These are phyloP conservation scores for Takifugu ocellatus DNA, from an alignment of 2,797 vertebrate species.

Conservation along the genomic window DNA sequence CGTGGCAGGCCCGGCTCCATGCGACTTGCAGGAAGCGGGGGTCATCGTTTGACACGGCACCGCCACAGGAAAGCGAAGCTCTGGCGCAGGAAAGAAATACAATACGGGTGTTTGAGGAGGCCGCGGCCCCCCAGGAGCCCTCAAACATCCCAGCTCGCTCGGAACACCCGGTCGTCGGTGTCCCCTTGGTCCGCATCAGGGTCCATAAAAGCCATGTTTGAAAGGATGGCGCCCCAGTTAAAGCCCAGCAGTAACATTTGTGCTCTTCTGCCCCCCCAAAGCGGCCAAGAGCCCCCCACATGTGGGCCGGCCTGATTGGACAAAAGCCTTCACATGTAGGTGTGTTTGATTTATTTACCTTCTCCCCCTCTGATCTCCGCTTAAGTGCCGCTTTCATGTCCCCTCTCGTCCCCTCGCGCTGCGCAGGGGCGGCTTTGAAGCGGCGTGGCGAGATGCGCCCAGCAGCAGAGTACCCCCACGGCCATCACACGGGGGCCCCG, in stretches of 20 bases:
- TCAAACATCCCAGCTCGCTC: conserved; percentile 62
- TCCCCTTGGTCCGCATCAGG: conserved; percentile 55
- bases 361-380: conserved; percentile 58
- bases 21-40: conserved; percentile 85
- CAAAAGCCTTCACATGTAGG: conserved; percentile 46
- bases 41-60: conserved; percentile 83
- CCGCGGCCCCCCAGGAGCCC: conserved; percentile 63
- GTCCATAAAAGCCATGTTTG: conserved; percentile 43
- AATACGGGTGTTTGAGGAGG: conserved; percentile 79
- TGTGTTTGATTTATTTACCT: conserved; percentile 66
- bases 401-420: conserved; percentile 49
- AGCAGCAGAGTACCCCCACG: conserved; percentile 27
- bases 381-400: conserved; percentile 74
- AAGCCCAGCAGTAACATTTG: not conserved
- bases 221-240: conserved; percentile 12
- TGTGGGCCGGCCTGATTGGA: conserved; percentile 60
- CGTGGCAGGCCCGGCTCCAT: conserved; percentile 82
- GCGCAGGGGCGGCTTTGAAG: conserved; percentile 67
- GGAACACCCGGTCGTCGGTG: conserved; percentile 57
- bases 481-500: conserved; percentile 2
- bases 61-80: conserved; percentile 82
- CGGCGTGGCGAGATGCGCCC: conserved; percentile 65
- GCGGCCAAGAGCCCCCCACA: conserved; percentile 35
- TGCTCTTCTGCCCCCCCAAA: conserved; percentile 20
- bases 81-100: conserved; percentile 92